Evolutionary conservation across 92 coral and sea anemone genomes (phyloP), one percentile per base, ranked within the genome.

Genomic region (Bergia puertoricense): DNA sequence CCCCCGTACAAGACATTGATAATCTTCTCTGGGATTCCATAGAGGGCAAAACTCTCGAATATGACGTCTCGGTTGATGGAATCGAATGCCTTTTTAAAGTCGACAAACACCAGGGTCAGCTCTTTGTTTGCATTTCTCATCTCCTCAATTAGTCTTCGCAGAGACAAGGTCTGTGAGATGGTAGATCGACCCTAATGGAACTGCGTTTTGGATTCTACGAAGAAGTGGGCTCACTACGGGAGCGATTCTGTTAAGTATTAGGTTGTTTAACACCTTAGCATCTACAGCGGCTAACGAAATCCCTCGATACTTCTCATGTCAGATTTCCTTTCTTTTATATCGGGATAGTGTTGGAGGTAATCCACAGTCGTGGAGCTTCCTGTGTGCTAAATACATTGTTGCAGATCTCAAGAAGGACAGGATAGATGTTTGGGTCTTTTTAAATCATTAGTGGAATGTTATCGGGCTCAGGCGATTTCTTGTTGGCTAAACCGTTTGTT

Each of bases 321-420:
- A 85, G 80, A 57, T 85, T 54, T 16, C 88, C 88, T 85, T 85
- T 85, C 88, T 85, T 85, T 62, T 42, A 50, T 23, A 84, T 48
- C 36, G 88, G 88, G n/a, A 65, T 68, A 66, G 36, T 67, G 2
- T 48, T 75, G 2, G 54, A 43, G 1, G 56, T 72, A 16, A 42
- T 3, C 80, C 88, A 85, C 20, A 42, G 23, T 18, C 37, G 43
- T n/a, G 62, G 80, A 16, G 37, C 30, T 43, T 43, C 66, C 13
- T 41, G 56, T 13, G 79, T 72, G 2, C 38, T 67, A 57, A 67
- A 72, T 44, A 71, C 62, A 37, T 72, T 13, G 79, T 80, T 80
- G 88, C 81, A 85, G 62, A 85, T 20, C 50, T 85, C 65, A 54
- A 43, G 88, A 37, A 72, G 67, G 11, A 41, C 9, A 43, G 80